Percentiles rank a stretch among this genome's conserved stretches.
phyloP scores from a whole-genome alignment of 2,888 invertebrate genomes.

The Sericinus montela region DNA sequence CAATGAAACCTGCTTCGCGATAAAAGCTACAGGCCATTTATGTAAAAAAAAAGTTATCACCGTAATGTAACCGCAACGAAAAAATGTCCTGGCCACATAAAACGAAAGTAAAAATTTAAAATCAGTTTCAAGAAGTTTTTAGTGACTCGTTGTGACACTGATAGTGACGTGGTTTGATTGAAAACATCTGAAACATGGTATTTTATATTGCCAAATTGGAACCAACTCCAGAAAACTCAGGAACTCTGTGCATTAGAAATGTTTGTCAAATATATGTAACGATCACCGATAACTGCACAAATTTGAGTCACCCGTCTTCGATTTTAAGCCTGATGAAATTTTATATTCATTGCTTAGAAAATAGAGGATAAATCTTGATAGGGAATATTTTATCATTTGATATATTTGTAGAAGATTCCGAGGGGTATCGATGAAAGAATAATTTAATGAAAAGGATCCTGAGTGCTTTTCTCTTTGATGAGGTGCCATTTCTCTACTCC shows the following conservation, averaged over 20 bases:
- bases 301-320: too few relatives aligned
- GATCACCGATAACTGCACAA: too few relatives aligned
- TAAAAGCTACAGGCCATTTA: background rate
- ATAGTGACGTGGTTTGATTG: background rate
- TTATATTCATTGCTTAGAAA: too few relatives aligned
- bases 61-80: slow-evolving; percentile 1
- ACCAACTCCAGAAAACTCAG: slow-evolving; percentile 9
- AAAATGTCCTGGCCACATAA: slow-evolving; percentile 4
- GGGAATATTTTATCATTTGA: too few relatives aligned
- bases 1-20: background rate
- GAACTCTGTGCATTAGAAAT: slow-evolving; percentile 26
- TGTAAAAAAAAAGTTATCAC: background rate
- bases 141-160: background rate
- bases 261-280: slow-evolving; percentile 23
- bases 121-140: slow-evolving; percentile 5
- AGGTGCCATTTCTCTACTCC: too few relatives aligned
- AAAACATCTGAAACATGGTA: slow-evolving; percentile 1
- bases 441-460: too few relatives aligned
- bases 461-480: too few relatives aligned
- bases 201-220: background rate
- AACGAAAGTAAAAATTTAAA: background rate
- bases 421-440: too few relatives aligned
- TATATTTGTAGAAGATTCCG: too few relatives aligned
- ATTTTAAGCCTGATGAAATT: too few relatives aligned
- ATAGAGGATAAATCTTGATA: too few relatives aligned